Evolutionary conservation across 2,797 vertebrate genomes (phyloP).

Genomic region (Garrulus glandarius): DNA sequence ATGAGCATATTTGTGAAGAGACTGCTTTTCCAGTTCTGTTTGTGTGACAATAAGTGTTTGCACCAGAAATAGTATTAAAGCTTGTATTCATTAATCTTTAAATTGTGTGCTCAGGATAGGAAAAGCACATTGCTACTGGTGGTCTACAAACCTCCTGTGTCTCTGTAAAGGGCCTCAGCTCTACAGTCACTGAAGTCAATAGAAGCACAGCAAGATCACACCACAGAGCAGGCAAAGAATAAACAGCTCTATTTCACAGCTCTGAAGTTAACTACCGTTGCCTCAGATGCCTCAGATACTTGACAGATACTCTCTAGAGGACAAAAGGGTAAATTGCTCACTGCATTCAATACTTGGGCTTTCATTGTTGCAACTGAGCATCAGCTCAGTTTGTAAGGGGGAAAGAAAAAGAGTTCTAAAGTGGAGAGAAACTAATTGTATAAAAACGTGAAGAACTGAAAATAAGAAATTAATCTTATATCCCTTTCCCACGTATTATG

Average conservation of each 20-base stretch:
- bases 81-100: not conserved
- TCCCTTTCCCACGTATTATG: not conserved
- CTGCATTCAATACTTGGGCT: not conserved
- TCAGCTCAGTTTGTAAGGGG: not conserved
- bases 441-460: not conserved
- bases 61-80: not conserved
- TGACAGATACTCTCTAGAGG: not conserved
- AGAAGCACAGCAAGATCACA: not conserved
- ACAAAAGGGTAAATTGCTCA: not conserved
- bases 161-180: not conserved
- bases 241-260: not conserved
- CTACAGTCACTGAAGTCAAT: not conserved
- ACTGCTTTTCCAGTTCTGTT: not conserved
- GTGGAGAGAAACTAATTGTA: not conserved
- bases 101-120: not conserved
- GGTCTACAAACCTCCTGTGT: not conserved
- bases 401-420: not conserved
- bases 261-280: not conserved
- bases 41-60: not conserved
- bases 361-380: not conserved
- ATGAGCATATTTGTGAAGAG: not conserved
- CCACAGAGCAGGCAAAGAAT: not conserved
- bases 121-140: not conserved
- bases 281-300: not conserved
- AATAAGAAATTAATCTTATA: not conserved